Evolutionary conservation across 2,797 vertebrate genomes (phyloP).

Genomic region (Gymnoscopelus braueri): DNA sequence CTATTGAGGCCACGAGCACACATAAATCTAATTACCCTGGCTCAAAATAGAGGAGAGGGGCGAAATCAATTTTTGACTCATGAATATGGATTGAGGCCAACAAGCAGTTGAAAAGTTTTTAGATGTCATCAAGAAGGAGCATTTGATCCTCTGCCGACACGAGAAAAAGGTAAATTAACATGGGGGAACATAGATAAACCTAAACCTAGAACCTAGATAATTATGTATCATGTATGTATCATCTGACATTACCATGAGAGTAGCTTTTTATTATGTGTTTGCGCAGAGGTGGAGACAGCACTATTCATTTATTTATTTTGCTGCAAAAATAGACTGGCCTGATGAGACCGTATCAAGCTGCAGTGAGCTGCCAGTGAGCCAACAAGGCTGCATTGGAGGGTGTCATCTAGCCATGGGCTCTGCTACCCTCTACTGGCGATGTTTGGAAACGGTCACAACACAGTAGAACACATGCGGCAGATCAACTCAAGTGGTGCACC

Average conservation of each 20-base stretch:
- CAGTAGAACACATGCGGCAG: too few species aligned
- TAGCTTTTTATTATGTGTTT: constrained; percentile 8
- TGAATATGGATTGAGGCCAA: constrained; percentile 75
- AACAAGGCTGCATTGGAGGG: not conserved
- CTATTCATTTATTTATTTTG: not conserved
- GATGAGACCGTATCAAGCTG: constrained; percentile 16
- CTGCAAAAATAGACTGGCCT: constrained; percentile 9
- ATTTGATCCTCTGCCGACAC: constrained; percentile 24
- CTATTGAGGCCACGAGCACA: constrained; percentile 73
- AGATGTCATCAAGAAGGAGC: constrained; percentile 32
- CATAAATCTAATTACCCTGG: constrained; percentile 80
- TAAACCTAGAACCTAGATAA: not conserved
- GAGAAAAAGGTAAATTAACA: constrained; percentile 5
- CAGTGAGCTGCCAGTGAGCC: not conserved
- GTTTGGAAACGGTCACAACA: not conserved
- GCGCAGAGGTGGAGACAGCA: constrained; percentile 13
- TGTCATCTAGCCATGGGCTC: constrained; percentile 11
- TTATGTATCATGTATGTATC: too few species aligned
- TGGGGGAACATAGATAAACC: constrained; percentile 9
- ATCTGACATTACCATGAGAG: too few species aligned
- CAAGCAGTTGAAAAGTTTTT: constrained; percentile 64
- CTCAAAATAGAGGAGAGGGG: constrained; percentile 78
- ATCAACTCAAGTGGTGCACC: not conserved
- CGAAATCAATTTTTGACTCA: constrained; percentile 79
- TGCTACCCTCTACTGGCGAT: constrained; percentile 67